Base-by-base conservation (phyloP, 2,113 vertebrate genomes). In the Neodon shergylaensis region DNA sequence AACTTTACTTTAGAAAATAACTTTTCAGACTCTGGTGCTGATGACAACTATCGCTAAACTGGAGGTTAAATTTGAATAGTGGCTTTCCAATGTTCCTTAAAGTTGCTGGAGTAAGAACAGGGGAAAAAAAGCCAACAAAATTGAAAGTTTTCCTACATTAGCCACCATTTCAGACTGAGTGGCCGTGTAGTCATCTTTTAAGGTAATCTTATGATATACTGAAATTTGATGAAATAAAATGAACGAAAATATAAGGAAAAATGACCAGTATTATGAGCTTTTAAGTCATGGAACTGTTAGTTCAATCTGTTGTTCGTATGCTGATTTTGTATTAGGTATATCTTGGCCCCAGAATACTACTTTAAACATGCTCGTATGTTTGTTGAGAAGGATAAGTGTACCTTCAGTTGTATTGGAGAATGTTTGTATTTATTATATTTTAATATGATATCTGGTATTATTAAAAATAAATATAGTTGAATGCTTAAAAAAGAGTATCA, bases 1-100 rank as follows among this genome's bases (percentile, higher is more conserved):
- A 3, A 47, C 13, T 86, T 94, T 76, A 91, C 26, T 83, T 90
- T 95, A 87, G 28, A 87, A 97, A 93, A 31, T 95, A 92, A 90
- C 52, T 95, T 95, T 95, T 47, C 3, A 90, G 52, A 89, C 13
- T 61, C 54, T 78, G 95, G 91, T 74, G 28, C 44, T 94, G 14
- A 47, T 19, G 91, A 52, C 65, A 52, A 4, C n/a, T 82, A 24
- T 81, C 42, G 72, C 10, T 44, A 94, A 94, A 89, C 9, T 54
- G 86, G 54, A 94, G n/a, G 17, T 61, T 79, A 58, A 13, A 36
- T n/a, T 58, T 81, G 36, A 82, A 82, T 61, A 39, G 19, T 28
- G 49, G 36, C 85, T 92, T 94, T 90, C 8, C 12, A 16, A 28
- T 76, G 10, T 84, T 22, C 9, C 5, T 76, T 93, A 58, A 63